Evolutionary conservation across 2,888 invertebrate genomes (phyloP).

Genomic region (Spodoptera exigua): DNA sequence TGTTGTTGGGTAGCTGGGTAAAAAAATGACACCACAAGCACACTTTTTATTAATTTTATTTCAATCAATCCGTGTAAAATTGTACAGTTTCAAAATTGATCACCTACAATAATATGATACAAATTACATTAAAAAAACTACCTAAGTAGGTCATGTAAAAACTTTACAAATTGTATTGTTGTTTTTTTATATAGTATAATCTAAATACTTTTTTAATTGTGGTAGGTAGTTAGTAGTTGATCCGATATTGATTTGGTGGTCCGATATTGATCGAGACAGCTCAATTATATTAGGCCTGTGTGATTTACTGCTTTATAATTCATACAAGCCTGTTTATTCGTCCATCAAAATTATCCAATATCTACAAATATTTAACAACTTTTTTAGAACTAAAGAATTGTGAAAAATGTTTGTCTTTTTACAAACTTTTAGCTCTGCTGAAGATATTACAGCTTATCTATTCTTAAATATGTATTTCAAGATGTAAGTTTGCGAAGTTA

Average conservation of each 20-base stretch:
- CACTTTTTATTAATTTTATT: slow-evolving; percentile 68
- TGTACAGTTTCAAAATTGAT: slow-evolving; percentile 85
- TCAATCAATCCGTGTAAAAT: slow-evolving; percentile 82
- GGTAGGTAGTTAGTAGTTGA: slow-evolving; percentile 10
- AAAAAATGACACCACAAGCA: slow-evolving; percentile 6
- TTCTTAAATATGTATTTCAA: background rate
- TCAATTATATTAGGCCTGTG: slow-evolving; percentile 12
- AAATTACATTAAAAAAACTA: slow-evolving; percentile 59
- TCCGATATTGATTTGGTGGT: background rate
- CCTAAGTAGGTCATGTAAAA: slow-evolving; percentile 52
- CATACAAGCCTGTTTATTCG: background rate
- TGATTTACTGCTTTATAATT: background rate
- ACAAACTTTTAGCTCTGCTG: background rate
- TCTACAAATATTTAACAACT: background rate
- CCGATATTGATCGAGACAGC: slow-evolving; percentile 5
- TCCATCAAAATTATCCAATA: slow-evolving; percentile 4
- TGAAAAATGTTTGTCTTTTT: background rate
- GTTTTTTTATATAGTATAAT: slow-evolving; percentile 51
- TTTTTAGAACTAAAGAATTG: slow-evolving; percentile 20
- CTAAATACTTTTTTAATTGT: slow-evolving; percentile 30
- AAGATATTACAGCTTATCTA: background rate
- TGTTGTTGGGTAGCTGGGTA: background rate
- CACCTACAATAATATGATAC: slow-evolving; percentile 65
- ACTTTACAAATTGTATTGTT: slow-evolving; percentile 55
- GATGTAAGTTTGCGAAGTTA: background rate